Percentiles rank a stretch among this genome's conserved stretches.
Conservation (phyloP, 2,113 vertebrate genomes). For the Balaeniceps rex region DNA sequence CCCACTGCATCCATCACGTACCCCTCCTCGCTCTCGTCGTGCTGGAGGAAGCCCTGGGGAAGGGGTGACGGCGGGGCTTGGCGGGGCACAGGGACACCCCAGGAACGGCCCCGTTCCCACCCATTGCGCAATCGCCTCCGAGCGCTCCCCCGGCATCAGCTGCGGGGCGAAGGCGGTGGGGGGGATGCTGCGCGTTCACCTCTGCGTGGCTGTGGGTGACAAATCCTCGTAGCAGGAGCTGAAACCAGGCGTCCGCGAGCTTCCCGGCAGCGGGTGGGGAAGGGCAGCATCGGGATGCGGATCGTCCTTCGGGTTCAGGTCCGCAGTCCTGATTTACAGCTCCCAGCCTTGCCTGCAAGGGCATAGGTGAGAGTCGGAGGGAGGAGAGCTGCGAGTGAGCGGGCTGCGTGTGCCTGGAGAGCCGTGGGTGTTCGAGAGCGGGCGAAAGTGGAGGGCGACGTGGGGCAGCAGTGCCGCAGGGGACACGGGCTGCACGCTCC, state of each 20-base stretch:
- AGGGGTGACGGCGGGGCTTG: neutral
- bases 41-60: neutral
- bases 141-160: neutral
- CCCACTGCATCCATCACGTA: accelerated
- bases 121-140: accelerated
- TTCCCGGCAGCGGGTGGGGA: neutral
- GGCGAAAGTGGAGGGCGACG: neutral
- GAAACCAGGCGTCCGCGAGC: accelerated
- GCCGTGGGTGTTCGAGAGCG: neutral
- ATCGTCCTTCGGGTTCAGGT: neutral
- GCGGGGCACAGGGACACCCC: neutral
- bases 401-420: neutral
- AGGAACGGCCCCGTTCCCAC: neutral
- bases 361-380: neutral
- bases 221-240: neutral
- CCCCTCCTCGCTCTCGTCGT: neutral
- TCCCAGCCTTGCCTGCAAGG: neutral
- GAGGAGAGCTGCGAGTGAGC: neutral
- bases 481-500: neutral
- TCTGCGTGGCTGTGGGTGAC: neutral
- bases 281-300: neutral
- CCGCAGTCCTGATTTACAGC: neutral
- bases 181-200: too few relatives aligned
- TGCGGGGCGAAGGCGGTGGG: accelerated
- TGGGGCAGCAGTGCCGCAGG: neutral